These are phyloP conservation scores for Eilema griseolum DNA, from an alignment of 2,888 invertebrate species.

Conservation along the genomic window DNA sequence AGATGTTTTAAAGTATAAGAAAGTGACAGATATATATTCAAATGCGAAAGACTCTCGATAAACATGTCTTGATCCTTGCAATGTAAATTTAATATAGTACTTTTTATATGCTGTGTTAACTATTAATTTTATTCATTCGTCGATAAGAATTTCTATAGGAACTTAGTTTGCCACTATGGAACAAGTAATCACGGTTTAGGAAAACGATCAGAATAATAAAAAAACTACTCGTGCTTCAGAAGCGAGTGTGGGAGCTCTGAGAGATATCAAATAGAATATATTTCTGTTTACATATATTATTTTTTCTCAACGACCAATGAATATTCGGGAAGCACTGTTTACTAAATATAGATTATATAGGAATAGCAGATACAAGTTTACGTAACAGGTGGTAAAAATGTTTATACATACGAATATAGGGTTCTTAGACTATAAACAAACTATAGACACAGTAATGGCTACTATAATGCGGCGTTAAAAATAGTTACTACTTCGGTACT, in stretches of 20 bases:
- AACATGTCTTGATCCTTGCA: background rate
- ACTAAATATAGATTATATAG: conserved; percentile 15
- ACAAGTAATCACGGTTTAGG: background rate
- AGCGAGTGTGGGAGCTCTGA: background rate
- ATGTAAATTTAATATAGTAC: conserved; percentile 11
- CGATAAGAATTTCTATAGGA: conserved; percentile 13
- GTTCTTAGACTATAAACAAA: no score
- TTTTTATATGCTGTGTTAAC: conserved; percentile 5
- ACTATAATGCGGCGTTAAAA: no score
- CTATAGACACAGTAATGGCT: no score
- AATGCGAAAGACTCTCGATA: no score
- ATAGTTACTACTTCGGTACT: no score
- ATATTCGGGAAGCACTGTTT: conserved; percentile 39
- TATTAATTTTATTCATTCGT: conserved; percentile 9
- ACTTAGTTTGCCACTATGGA: conserved; percentile 2
- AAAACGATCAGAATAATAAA: background rate
- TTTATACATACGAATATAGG: conserved; percentile 10
- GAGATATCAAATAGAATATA: background rate
- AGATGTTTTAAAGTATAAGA: no score
- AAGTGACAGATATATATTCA: no score
- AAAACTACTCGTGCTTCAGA: background rate
- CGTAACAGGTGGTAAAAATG: conserved; percentile 3
- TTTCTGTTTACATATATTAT: background rate
- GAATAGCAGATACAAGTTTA: conserved; percentile 14
- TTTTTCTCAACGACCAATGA: conserved; percentile 33